Percentiles rank a stretch among this genome's conserved stretches.
Conservation (phyloP, 2,113 vertebrate genomes). For the Tenrec ecaudatus region DNA sequence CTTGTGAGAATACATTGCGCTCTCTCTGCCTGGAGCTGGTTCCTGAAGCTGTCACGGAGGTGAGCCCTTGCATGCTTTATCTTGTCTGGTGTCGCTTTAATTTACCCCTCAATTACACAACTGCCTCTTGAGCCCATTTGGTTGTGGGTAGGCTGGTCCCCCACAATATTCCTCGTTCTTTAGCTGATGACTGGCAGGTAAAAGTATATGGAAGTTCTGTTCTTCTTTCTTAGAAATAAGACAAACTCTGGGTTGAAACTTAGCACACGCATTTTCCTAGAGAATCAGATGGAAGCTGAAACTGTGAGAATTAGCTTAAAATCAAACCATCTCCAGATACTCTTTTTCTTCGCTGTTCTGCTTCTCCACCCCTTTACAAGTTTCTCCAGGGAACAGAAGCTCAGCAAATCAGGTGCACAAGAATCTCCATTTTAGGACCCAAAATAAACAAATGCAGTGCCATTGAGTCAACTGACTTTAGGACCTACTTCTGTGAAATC, state of each 20-base stretch:
- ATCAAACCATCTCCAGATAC: background rate
- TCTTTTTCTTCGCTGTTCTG: background rate
- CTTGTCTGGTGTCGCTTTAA: no score
- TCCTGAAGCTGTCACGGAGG: no score
- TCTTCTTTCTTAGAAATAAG: no score
- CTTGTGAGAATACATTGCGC: no score
- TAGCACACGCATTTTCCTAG: background rate
- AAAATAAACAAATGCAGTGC: background rate
- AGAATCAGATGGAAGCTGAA: background rate
- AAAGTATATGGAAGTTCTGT: no score
- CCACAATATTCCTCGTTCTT: background rate
- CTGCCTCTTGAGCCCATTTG: no score
- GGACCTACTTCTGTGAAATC: background rate
- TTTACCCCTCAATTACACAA: no score
- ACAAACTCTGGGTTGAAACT: no score
- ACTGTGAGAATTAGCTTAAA: background rate
- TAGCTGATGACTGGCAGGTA: background rate
- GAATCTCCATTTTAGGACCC: background rate
- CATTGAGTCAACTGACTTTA: no score
- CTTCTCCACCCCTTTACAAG: background rate
- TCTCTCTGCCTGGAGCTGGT: no score
- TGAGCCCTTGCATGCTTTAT: no score
- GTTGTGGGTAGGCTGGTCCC: no score
- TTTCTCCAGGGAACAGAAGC: background rate
- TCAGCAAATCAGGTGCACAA: background rate